Percentiles rank a stretch among this genome's conserved stretches.
These are phyloP conservation scores for Psittacula echo DNA, from an alignment of 2,797 vertebrate species.

Conservation along the genomic window DNA sequence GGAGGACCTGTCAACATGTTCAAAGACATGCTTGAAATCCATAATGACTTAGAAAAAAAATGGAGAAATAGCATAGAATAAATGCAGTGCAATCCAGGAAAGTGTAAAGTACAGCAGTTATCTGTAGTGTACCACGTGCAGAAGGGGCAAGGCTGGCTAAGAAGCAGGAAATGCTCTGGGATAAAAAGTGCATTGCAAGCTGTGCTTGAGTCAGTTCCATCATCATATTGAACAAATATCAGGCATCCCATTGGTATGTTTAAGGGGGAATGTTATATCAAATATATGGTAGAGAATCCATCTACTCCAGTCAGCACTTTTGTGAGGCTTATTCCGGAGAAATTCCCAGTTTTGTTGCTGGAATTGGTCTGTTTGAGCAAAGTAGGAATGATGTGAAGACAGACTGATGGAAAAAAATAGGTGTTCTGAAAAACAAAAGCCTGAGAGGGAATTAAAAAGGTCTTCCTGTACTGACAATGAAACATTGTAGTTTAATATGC, in stretches of 20 bases:
- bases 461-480: background rate
- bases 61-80: background rate
- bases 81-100: background rate
- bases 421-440: background rate
- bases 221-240: background rate
- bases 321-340: background rate
- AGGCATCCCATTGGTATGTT: background rate
- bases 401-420: background rate
- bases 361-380: background rate
- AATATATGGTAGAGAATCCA: background rate
- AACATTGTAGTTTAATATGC: background rate
- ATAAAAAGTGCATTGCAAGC: background rate
- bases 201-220: background rate
- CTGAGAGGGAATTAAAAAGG: background rate
- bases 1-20: background rate
- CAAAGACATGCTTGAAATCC: background rate
- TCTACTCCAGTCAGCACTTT: background rate
- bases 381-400: background rate
- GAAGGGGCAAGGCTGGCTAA: background rate
- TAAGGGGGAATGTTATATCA: background rate
- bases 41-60: background rate
- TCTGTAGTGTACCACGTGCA: background rate
- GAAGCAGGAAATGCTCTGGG: background rate
- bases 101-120: background rate
- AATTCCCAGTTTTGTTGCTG: background rate